A percentile compares a stretch with the other conserved stretches of the same genome.
Evolutionary conservation across 2,797 vertebrate species (phyloP).

Genomic region (Naso thynnoides): DNA sequence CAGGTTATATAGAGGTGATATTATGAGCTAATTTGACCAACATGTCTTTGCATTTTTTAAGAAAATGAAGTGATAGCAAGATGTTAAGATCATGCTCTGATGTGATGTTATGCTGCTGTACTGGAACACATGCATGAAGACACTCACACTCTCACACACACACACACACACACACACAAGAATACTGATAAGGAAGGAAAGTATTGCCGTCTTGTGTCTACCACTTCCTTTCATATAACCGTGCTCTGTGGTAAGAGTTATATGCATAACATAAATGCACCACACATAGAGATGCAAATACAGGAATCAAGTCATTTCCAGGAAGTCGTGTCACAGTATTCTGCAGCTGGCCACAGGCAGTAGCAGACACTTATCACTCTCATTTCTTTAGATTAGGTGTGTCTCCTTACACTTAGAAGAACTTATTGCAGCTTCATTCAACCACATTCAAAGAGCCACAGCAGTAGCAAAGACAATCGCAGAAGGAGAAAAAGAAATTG

Average conservation of each 20-base stretch:
- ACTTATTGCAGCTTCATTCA: slow-evolving; percentile 56
- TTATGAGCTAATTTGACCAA: slow-evolving; percentile 6
- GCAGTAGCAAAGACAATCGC: slow-evolving; percentile 54
- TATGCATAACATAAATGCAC: slow-evolving; percentile 80
- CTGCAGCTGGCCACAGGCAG: slow-evolving; percentile 79
- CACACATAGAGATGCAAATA: slow-evolving; percentile 71
- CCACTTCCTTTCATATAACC: slow-evolving; percentile 82
- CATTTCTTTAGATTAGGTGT: slow-evolving; percentile 74
- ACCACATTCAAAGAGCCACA: slow-evolving; percentile 64
- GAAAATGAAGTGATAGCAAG: slow-evolving; percentile 29
- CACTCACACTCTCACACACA: slow-evolving; percentile 27
- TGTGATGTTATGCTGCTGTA: slow-evolving; percentile 49
- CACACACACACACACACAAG: slow-evolving; percentile 18
- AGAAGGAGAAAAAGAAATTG: slow-evolving; percentile 38
- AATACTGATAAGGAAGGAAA: slow-evolving; percentile 70
- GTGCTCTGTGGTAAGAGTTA: slow-evolving; percentile 77
- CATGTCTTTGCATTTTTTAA: slow-evolving; percentile 27
- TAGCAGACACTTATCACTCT: slow-evolving; percentile 74
- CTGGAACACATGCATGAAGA: slow-evolving; percentile 32
- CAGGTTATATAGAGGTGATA: background rate
- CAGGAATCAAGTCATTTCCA: slow-evolving; percentile 82
- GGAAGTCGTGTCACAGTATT: slow-evolving; percentile 81
- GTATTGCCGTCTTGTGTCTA: slow-evolving; percentile 71
- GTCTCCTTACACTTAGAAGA: slow-evolving; percentile 51
- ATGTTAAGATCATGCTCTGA: slow-evolving; percentile 28